These are phyloP conservation scores for Calliopsis andreniformis DNA, from an alignment of 1,140 invertebrate genomes.

Conservation along the genomic window DNA sequence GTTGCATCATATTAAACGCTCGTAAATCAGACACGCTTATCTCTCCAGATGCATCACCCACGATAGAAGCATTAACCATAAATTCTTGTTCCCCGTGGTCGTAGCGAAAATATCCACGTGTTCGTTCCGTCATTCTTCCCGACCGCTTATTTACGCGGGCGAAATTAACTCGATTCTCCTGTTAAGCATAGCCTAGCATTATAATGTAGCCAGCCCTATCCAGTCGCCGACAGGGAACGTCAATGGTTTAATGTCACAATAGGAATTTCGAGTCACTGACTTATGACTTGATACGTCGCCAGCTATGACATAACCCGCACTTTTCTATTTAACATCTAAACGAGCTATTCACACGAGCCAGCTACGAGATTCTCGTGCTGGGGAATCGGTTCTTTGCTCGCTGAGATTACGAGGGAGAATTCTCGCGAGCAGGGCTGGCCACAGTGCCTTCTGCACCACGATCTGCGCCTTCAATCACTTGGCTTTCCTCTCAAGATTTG, in stretches of 20 bases:
- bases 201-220: constrained; percentile 9
- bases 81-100: neutral
- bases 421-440: constrained; percentile 18
- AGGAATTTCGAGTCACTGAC: constrained; percentile 46
- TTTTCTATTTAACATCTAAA: constrained; percentile 61
- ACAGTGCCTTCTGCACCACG: neutral
- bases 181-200: constrained; percentile 6
- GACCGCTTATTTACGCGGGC: constrained; percentile 10
- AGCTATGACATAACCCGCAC: constrained; percentile 51
- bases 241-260: constrained; percentile 50
- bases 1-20: neutral
- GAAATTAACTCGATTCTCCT: constrained; percentile 43
- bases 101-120: neutral
- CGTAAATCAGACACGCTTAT: constrained; percentile 6
- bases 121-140: neutral
- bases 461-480: too few relatives aligned
- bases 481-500: too few relatives aligned
- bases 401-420: constrained; percentile 48
- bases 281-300: constrained; percentile 21
- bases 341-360: constrained; percentile 54
- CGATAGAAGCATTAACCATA: neutral
- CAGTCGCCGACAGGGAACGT: constrained; percentile 17
- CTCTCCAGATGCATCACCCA: neutral
- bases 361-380: constrained; percentile 15
- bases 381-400: constrained; percentile 43